A percentile compares a stretch with the other conserved stretches of the same genome.
These are phyloP conservation scores for Pleuronectes platessa DNA, from an alignment of 2,113 vertebrate genomes.

Conservation along the genomic window DNA sequence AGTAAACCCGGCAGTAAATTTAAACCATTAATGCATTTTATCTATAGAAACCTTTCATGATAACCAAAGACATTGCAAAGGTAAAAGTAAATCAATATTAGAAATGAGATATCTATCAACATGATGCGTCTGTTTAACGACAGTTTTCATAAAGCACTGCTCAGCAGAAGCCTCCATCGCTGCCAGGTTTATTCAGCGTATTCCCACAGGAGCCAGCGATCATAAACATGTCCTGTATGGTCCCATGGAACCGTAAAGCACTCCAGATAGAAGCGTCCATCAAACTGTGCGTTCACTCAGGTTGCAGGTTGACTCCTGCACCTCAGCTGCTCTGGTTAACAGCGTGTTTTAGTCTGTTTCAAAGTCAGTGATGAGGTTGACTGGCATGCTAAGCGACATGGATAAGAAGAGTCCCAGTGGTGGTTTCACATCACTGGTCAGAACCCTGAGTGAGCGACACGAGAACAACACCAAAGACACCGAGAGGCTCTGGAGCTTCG, in stretches of 20 bases:
- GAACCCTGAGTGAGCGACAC: not conserved
- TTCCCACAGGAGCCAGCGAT: not conserved
- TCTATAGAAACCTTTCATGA: not conserved
- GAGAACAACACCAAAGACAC: not conserved
- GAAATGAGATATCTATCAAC: not conserved
- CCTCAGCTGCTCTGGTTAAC: conserved; percentile 15
- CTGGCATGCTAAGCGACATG: not conserved
- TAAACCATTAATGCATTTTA: not conserved
- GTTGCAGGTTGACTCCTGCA: not conserved
- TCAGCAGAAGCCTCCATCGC: not conserved
- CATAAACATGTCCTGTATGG: not conserved
- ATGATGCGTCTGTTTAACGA: not conserved
- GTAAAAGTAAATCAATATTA: not conserved
- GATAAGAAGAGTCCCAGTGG: conserved; percentile 10
- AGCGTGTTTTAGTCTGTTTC: conserved; percentile 15
- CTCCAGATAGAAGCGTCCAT: conserved; percentile 6
- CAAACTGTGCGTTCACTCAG: not conserved
- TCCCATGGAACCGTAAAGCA: conserved; percentile 2
- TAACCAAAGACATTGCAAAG: not conserved
- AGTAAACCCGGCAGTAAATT: not conserved
- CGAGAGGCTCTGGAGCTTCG: not conserved
- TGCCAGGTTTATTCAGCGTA: not conserved
- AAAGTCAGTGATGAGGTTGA: conserved; percentile 20
- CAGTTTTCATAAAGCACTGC: not conserved
- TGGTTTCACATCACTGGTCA: not conserved